Percentiles rank a stretch among this genome's conserved stretches.
Evolutionary conservation across 2,797 vertebrate species (phyloP).

Genomic region (Xenopus petersii): DNA sequence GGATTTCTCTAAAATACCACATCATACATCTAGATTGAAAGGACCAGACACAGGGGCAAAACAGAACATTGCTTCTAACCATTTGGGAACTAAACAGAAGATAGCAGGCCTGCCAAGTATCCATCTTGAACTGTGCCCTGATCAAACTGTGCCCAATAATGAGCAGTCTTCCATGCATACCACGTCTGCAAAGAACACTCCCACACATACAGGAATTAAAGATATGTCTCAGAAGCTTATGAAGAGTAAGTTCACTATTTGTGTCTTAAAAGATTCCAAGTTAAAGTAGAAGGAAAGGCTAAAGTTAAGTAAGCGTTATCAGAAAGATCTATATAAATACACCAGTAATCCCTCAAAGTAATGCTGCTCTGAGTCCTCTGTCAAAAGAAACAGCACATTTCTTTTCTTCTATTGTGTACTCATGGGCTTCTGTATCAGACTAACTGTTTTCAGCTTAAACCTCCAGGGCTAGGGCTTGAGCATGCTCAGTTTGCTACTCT

Average conservation of each 20-base stretch:
- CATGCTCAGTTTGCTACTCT: too few species aligned
- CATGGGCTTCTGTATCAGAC: too few species aligned
- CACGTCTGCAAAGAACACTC: conserved; percentile 73
- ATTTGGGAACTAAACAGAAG: conserved; percentile 58
- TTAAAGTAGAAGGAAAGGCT: too few species aligned
- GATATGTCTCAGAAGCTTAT: conserved; percentile 90
- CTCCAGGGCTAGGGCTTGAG: too few species aligned
- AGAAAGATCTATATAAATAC: too few species aligned
- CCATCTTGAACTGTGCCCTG: conserved; percentile 49
- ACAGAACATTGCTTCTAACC: conserved; percentile 59
- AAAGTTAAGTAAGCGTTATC: too few species aligned
- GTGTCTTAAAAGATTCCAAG: too few species aligned
- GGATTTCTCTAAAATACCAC: conserved; percentile 45
- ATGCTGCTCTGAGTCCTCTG: too few species aligned
- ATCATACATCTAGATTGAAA: conserved; percentile 49
- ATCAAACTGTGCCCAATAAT: conserved; percentile 51
- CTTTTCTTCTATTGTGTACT: too few species aligned
- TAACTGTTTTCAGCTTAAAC: too few species aligned
- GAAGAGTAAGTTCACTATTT: conserved; percentile 82
- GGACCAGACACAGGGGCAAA: conserved; percentile 51
- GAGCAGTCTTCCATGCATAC: conserved; percentile 73
- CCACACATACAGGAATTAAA: conserved; percentile 70
- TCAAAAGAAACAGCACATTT: too few species aligned
- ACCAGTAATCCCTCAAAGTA: too few species aligned
- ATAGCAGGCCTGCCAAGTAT: conserved; percentile 43